Percentiles rank a stretch among this genome's conserved stretches.
phyloP scores from a whole-genome alignment of 2,888 invertebrate species.

The Agrotis segetum region DNA sequence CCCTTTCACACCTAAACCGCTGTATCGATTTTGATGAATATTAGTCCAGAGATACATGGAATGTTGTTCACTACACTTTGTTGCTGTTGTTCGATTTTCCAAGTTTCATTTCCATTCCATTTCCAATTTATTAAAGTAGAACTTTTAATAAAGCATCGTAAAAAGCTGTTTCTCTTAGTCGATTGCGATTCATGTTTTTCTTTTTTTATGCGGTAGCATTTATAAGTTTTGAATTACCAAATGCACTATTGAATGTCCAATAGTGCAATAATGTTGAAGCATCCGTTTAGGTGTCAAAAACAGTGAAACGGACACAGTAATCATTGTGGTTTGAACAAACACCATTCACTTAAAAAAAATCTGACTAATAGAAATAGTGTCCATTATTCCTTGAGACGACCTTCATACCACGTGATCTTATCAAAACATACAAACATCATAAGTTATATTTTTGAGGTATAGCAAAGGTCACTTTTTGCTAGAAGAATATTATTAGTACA shows the following conservation, averaged over 20 bases:
- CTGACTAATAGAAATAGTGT: background rate
- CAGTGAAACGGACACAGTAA: background rate
- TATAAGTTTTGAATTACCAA: background rate
- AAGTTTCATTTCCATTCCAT: background rate
- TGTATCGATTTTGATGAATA: too few species aligned
- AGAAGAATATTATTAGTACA: background rate
- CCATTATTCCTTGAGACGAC: constrained; percentile 8
- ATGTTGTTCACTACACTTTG: too few species aligned
- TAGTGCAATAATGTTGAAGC: too few species aligned
- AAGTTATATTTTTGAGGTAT: background rate
- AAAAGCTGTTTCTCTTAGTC: constrained; percentile 10
- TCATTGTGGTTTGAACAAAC: constrained; percentile 1
- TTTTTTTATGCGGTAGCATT: constrained; percentile 5
- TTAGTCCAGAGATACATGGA: too few species aligned
- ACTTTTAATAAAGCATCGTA: background rate
- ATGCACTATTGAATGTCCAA: too few species aligned
- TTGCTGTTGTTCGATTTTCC: background rate
- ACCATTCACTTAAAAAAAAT: constrained; percentile 2
- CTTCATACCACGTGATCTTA: constrained; percentile 20
- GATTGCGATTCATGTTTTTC: constrained; percentile 19
- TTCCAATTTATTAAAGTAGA: background rate
- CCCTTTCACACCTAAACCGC: too few species aligned
- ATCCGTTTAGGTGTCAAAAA: too few species aligned
- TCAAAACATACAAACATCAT: background rate
- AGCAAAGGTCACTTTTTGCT: constrained; percentile 21